These are phyloP conservation scores for Todiramphus saurophagus DNA, from an alignment of 2,113 vertebrate species.

Conservation along the genomic window DNA sequence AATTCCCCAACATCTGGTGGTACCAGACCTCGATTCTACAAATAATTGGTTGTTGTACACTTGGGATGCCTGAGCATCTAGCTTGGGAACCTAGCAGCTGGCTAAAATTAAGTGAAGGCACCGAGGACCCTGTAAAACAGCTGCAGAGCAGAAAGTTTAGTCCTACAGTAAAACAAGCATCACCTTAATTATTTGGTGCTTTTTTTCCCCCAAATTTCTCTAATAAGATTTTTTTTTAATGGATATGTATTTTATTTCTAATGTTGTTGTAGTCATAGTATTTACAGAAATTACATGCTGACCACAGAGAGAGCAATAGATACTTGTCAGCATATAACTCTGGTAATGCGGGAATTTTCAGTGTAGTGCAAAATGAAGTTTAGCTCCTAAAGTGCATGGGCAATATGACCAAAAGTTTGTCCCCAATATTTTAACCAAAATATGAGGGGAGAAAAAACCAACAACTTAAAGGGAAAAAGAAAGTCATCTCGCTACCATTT, in stretches of 20 bases:
- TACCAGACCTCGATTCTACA: not conserved
- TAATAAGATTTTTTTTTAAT: not conserved
- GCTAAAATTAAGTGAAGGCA: not conserved
- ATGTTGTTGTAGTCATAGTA: not conserved
- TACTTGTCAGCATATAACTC: not conserved
- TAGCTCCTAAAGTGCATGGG: not conserved
- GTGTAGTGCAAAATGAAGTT: not conserved
- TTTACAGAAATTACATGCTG: not conserved
- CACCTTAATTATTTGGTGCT: not conserved
- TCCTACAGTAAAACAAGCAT: not conserved
- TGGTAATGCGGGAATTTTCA: fast-evolving
- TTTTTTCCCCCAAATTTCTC: not conserved
- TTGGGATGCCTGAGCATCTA: not conserved
- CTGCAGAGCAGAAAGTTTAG: not conserved
- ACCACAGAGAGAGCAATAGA: not conserved
- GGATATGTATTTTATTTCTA: not conserved
- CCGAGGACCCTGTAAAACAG: not conserved
- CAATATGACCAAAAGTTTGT: not conserved
- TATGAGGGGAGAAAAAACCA: not conserved
- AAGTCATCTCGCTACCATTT: not conserved
- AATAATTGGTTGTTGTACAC: not conserved
- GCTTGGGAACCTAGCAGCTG: not conserved
- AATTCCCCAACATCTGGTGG: not conserved
- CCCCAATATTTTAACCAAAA: not conserved
- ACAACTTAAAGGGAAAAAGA: not conserved